A percentile compares a stretch with the other conserved stretches of the same genome.
phyloP scores from a whole-genome alignment of 2,113 vertebrate genomes.

The Oryzias melastigma region DNA sequence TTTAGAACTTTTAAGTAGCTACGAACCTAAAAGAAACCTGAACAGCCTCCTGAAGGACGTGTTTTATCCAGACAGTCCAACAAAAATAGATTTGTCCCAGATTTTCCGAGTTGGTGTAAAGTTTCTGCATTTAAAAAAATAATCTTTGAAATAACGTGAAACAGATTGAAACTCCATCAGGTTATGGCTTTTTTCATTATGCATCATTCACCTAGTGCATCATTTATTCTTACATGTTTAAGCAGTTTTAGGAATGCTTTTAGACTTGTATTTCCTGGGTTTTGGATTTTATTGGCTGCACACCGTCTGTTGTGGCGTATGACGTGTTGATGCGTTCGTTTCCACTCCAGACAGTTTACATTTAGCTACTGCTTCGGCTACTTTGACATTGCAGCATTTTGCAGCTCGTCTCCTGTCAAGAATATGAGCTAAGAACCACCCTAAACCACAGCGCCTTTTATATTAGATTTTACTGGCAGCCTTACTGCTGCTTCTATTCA shows the following conservation, averaged over 20 bases:
- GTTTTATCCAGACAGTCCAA: no score
- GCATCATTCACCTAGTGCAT: not conserved
- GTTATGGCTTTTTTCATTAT: not conserved
- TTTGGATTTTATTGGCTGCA: constrained; percentile 39
- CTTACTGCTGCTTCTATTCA: constrained; percentile 14
- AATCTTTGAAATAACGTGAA: not conserved
- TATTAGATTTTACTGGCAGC: constrained; percentile 40
- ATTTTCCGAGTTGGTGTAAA: no score
- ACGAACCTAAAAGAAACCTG: no score
- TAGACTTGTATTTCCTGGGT: constrained; percentile 10
- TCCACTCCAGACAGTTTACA: constrained; percentile 48
- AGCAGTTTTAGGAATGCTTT: constrained; percentile 8
- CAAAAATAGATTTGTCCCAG: no score
- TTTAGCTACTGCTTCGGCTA: constrained; percentile 41
- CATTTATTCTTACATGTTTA: constrained; percentile 8
- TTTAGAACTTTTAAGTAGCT: not conserved
- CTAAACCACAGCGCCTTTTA: constrained; percentile 44
- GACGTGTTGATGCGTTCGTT: constrained; percentile 36
- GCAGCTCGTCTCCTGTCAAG: constrained; percentile 26
- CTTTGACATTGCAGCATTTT: constrained; percentile 14
- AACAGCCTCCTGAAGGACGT: no score
- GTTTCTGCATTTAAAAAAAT: no score
- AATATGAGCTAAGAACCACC: constrained; percentile 35
- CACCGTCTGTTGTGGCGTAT: constrained; percentile 33
- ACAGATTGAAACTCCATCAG: not conserved